These are phyloP conservation scores for Conus betulinus DNA, from an alignment of 1,140 invertebrate species.

Conservation along the genomic window DNA sequence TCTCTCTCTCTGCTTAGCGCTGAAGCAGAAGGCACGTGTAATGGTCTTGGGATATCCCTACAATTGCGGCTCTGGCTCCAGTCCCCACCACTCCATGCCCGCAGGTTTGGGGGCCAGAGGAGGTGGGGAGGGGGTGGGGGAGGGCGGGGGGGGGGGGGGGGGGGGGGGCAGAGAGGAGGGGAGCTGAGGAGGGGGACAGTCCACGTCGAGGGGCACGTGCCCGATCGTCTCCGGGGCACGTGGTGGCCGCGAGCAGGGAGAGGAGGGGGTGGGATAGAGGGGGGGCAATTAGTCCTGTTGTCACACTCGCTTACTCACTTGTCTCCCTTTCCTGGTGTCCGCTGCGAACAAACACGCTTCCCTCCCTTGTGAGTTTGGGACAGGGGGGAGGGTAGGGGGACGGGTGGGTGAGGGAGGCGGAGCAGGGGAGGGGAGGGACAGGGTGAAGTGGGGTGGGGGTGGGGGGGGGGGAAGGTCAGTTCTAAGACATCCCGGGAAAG, in stretches of 20 bases:
- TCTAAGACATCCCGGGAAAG: too few relatives aligned
- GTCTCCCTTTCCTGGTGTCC: not conserved
- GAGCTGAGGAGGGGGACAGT: too few relatives aligned
- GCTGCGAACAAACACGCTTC: not conserved
- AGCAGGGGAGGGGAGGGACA: not conserved
- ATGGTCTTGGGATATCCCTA: not conserved
- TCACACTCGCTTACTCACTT: conserved; percentile 10
- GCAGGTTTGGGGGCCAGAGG: not conserved
- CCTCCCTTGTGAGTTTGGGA: not conserved
- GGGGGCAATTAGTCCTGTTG: conserved; percentile 8
- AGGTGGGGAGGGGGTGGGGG: not conserved
- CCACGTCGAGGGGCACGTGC: too few relatives aligned
- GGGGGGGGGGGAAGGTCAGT: too few relatives aligned
- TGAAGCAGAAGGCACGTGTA: too few relatives aligned
- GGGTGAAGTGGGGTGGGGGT: not conserved
- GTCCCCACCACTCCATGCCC: not conserved
- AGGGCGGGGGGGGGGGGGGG: not conserved
- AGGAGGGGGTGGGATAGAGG: too few relatives aligned
- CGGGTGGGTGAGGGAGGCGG: not conserved
- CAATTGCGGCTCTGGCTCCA: not conserved
- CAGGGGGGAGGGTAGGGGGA: not conserved
- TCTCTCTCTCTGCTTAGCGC: too few relatives aligned
- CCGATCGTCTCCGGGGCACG: too few relatives aligned
- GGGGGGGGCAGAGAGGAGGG: not conserved
- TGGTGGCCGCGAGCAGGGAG: too few relatives aligned